Base-by-base conservation (phyloP, 2,797 vertebrate genomes). In the Leptodactylus fallax region DNA sequence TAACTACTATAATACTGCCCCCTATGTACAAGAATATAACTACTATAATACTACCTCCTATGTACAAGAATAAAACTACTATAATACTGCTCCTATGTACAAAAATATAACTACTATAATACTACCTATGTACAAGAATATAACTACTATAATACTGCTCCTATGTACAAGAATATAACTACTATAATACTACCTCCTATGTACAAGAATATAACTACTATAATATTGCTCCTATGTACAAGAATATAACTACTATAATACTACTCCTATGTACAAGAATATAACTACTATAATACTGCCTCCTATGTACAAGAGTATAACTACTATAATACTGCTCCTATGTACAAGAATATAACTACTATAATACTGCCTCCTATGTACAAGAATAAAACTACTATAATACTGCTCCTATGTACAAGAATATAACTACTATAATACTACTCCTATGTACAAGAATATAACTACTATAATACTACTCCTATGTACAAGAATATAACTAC, bases 271-370 rank as follows among this genome's bases (percentile, higher is more conserved):
- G 9, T 65, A 67, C 65, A 67, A 67, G 65, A 67, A 67, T 67
- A 67, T 67, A 67, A 67, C 65, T 67, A 67, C 65, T 67, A 67
- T 67, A 67, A 67, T 67, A 67, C 65, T 69, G 25, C n/a, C 67
- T 6, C 67, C 14, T 7, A 67, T 67, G 11, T 67, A 69, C 25
- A 36, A 36, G 25, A 69, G 27, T 69, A 71, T 71, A 71, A 36
- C 27, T 71, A 45, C 67, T 71, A 45, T 45, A 71, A 71, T 71
- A 71, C 67, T 71, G 27, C 36, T 36, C 67, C 67, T 71, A 19
- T 71, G 16, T 71, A 71, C 67, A 71, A 71, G 67, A 71, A 71
- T 71, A 71, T 71, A 36, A 71, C 67, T 71, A 71, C 67, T 69
- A 36, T 69, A 67, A 25, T 25, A 8, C 51, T 53, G 11, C n/a